These are phyloP conservation scores for Minunthozetes semirufus DNA, from an alignment of 2,888 invertebrate species.

Conservation along the genomic window DNA sequence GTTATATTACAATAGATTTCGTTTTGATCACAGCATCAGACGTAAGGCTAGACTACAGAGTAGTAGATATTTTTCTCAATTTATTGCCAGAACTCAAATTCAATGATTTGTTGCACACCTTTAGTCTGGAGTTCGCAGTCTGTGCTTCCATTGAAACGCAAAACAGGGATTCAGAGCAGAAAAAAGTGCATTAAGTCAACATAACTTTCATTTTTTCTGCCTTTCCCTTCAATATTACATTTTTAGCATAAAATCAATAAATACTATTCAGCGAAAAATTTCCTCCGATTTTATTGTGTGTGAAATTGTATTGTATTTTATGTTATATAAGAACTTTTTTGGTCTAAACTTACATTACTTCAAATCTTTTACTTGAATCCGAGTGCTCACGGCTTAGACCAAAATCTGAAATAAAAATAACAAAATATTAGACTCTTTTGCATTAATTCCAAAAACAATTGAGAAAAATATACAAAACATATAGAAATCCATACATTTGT, in stretches of 20 bases:
- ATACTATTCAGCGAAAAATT: slow-evolving; percentile 11
- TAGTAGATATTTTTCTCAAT: not conserved
- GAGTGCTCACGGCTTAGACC: not conserved
- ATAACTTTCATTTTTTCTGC: not conserved
- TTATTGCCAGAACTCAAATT: not conserved
- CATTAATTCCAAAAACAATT: not conserved
- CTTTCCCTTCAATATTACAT: slow-evolving; percentile 1
- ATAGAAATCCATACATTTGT: no score
- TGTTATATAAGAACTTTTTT: not conserved
- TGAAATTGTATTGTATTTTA: not conserved
- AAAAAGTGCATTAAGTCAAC: slow-evolving; percentile 16
- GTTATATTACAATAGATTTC: slow-evolving; percentile 18
- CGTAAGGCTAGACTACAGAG: not conserved
- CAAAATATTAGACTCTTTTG: not conserved
- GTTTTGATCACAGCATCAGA: not conserved
- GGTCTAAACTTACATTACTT: not conserved
- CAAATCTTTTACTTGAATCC: no score
- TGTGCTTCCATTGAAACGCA: not conserved
- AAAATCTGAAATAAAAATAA: slow-evolving; percentile 6
- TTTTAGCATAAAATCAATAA: slow-evolving; percentile 27
- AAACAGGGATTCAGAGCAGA: not conserved
- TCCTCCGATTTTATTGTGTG: not conserved
- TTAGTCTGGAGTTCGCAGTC: not conserved
- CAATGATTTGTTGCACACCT: slow-evolving; percentile 11
- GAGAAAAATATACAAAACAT: not conserved